phyloP scores from a whole-genome alignment of 2,113 vertebrate species.

The Pachycephala philippinensis region DNA sequence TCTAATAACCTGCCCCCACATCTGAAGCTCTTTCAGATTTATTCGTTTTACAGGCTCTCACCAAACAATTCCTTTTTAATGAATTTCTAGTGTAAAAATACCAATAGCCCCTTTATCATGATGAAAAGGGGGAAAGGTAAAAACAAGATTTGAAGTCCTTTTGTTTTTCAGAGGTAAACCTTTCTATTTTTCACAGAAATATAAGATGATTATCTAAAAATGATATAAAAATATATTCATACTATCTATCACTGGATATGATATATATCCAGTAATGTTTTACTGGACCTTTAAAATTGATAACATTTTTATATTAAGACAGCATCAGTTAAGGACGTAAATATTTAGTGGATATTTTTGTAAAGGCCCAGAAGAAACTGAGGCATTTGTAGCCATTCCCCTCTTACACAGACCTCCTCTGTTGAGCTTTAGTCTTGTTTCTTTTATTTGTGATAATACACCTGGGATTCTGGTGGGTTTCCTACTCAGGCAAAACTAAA shows the following conservation, averaged over 20 bases:
- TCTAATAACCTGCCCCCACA: neutral
- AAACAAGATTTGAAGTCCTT: neutral
- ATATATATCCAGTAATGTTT: neutral
- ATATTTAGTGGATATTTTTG: neutral
- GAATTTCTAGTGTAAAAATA: neutral
- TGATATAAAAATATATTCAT: neutral
- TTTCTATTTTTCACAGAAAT: neutral
- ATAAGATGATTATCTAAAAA: neutral
- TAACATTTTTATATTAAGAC: neutral
- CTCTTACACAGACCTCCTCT: neutral
- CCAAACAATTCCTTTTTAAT: neutral
- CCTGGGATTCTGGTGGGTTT: neutral
- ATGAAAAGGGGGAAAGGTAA: neutral
- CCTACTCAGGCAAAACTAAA: neutral
- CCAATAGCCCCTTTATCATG: neutral
- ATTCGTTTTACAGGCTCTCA: neutral
- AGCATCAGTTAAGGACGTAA: neutral
- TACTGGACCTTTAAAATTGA: neutral
- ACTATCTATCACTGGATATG: neutral
- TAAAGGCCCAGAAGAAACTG: neutral
- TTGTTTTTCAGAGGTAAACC: neutral
- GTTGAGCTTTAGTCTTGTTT: neutral
- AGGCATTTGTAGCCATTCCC: neutral
- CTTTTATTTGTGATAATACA: neutral
- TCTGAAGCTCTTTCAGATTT: constrained; percentile 2